A percentile compares a stretch with the other conserved stretches of the same genome.
Evolutionary conservation across 2,888 invertebrate genomes (phyloP).

Genomic region (Agrochola circellaris): DNA sequence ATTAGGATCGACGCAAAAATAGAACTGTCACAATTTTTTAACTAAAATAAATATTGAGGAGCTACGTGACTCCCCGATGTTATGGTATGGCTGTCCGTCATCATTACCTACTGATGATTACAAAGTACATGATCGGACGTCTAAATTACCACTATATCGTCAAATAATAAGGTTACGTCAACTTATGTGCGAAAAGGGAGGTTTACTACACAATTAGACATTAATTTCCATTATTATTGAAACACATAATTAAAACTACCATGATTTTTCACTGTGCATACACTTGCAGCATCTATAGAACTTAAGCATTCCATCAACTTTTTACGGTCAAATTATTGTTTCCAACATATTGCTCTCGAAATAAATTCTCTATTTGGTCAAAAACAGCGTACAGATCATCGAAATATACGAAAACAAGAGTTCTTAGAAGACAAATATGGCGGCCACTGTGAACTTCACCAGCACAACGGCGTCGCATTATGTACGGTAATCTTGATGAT

Average conservation of each 20-base stretch:
- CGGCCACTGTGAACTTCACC: slow-evolving; percentile 86
- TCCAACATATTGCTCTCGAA: slow-evolving; percentile 10
- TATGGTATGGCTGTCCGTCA: slow-evolving; percentile 77
- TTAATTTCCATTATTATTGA: slow-evolving; percentile 37
- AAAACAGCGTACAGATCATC: slow-evolving; percentile 63
- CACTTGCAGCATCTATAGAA: slow-evolving; percentile 43
- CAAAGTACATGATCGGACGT: slow-evolving; percentile 17
- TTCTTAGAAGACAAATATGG: slow-evolving; percentile 88
- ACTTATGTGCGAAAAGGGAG: slow-evolving; percentile 2
- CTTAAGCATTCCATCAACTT: slow-evolving; percentile 11
- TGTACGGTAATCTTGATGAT: slow-evolving; percentile 67
- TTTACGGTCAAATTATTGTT: slow-evolving; percentile 4
- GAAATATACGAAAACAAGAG: slow-evolving; percentile 87
- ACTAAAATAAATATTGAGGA: slow-evolving; percentile 64
- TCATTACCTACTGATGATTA: slow-evolving; percentile 61
- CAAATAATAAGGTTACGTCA: neutral
- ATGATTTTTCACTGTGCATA: slow-evolving; percentile 53
- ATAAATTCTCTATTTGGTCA: slow-evolving; percentile 34
- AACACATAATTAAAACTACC: slow-evolving; percentile 44
- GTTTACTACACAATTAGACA: slow-evolving; percentile 21
- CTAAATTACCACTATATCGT: slow-evolving; percentile 1
- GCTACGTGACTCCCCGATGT: slow-evolving; percentile 79
- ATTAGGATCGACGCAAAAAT: slow-evolving; percentile 18
- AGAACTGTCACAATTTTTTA: slow-evolving; percentile 15
- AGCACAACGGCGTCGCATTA: slow-evolving; percentile 86